A percentile compares a stretch with the other conserved stretches of the same genome.
These are phyloP conservation scores for Cephalotes varians DNA, from an alignment of 2,888 invertebrate genomes.

Conservation along the genomic window DNA sequence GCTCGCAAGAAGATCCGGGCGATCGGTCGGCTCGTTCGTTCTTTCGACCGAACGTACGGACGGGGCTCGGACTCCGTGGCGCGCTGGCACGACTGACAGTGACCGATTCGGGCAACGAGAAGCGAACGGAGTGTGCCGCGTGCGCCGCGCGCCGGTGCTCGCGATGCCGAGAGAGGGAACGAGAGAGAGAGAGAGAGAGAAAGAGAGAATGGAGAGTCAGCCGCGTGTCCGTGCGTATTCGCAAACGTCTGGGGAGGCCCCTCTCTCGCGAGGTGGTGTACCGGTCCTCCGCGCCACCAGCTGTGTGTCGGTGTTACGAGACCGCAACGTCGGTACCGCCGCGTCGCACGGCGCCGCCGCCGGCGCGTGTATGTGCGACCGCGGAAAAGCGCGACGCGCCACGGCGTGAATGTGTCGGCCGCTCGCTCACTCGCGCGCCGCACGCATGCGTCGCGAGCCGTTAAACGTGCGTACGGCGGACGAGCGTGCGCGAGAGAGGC, in stretches of 20 bases:
- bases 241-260: neutral
- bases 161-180: neutral
- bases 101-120: conserved; percentile 74
- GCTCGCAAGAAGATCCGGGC: conserved; percentile 72
- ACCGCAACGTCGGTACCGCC: conserved; percentile 34
- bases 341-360: conserved; percentile 13
- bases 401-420: neutral
- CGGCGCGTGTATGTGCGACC: conserved; percentile 13
- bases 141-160: conserved; percentile 54
- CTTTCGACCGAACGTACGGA: conserved; percentile 71
- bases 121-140: conserved; percentile 70
- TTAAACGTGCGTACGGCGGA: neutral
- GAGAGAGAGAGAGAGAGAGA: neutral
- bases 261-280: conserved; percentile 38
- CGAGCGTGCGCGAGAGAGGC: neutral
- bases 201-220: neutral
- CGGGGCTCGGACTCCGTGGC: conserved; percentile 68
- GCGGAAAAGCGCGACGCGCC: conserved; percentile 45
- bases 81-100: conserved; percentile 78
- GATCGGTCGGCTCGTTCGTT: conserved; percentile 26
- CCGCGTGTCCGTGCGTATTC: conserved; percentile 68
- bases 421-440: too few species aligned
- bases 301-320: conserved; percentile 20
- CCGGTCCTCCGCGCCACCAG: conserved; percentile 26
- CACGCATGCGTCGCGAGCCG: conserved; percentile 55